phyloP scores from a whole-genome alignment of 2,888 invertebrate species.

The Drosophila phalerata region DNA sequence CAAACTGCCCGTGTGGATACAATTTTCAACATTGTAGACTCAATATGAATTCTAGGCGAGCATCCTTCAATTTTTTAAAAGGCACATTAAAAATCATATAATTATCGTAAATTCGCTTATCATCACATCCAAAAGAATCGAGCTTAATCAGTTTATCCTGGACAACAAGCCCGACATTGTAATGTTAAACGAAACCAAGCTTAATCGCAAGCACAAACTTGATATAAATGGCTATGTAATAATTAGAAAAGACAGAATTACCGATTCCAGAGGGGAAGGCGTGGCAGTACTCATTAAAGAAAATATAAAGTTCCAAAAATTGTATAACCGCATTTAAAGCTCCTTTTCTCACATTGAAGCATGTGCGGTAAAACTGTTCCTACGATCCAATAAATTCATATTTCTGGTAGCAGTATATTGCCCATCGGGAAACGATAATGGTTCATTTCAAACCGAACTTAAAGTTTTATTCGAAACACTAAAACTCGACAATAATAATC shows the following conservation, averaged over 20 bases:
- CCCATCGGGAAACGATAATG: slow-evolving; percentile 1
- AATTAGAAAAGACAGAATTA: slow-evolving; percentile 1
- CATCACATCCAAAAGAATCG: not conserved
- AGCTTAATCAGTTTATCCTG: not conserved
- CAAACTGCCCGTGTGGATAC: not conserved
- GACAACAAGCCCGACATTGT: slow-evolving; percentile 2
- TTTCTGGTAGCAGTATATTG: not conserved
- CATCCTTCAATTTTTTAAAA: not conserved
- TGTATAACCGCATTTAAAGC: not conserved
- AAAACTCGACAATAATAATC: not conserved
- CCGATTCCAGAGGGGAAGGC: not conserved
- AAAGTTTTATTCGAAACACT: slow-evolving; percentile 1
- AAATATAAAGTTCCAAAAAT: slow-evolving; percentile 1
- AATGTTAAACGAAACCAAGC: slow-evolving; percentile 3
- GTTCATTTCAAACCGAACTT: slow-evolving; percentile 1
- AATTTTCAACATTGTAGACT: not conserved
- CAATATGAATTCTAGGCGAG: not conserved
- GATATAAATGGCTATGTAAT: not conserved
- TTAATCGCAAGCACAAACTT: slow-evolving; percentile 2
- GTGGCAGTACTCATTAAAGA: not conserved
- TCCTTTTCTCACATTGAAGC: slow-evolving; percentile 1
- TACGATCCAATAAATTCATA: not conserved
- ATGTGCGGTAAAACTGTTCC: not conserved
- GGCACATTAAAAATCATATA: not conserved
- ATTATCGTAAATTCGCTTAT: not conserved